Evolutionary conservation across 2,888 invertebrate species (phyloP).

Genomic region (Hoplodrina blanda): DNA sequence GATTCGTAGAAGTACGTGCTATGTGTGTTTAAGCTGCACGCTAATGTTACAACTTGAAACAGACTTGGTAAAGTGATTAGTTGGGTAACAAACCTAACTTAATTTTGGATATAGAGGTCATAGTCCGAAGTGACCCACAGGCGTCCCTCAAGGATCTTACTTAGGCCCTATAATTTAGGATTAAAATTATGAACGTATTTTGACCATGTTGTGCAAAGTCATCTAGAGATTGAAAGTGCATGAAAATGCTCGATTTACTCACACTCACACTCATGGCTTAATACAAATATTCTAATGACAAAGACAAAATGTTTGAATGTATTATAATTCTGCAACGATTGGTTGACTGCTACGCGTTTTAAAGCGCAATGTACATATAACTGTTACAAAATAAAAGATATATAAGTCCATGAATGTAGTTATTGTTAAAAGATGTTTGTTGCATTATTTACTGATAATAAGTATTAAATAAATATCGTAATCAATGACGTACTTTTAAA

Average conservation of each 20-base stretch:
- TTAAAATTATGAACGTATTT: conserved; percentile 6
- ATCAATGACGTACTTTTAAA: neutral
- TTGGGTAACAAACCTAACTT: conserved; percentile 10
- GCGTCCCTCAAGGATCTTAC: conserved; percentile 21
- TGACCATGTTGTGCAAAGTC: neutral
- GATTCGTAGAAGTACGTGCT: conserved; percentile 8
- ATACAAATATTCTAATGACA: neutral
- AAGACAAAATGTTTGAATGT: neutral
- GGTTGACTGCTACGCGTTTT: conserved; percentile 18
- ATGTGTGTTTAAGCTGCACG: conserved; percentile 15
- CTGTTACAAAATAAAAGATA: conserved; percentile 27
- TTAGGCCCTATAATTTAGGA: conserved; percentile 12
- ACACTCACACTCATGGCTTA: neutral
- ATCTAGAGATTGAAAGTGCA: neutral
- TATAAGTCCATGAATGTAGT: conserved; percentile 47
- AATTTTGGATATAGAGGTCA: conserved; percentile 18
- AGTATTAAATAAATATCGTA: neutral
- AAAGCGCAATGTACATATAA: conserved; percentile 34
- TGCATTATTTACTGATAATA: conserved; percentile 35
- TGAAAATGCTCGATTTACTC: neutral
- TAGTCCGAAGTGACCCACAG: conserved; percentile 18
- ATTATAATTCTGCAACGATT: conserved; percentile 21
- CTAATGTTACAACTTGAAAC: conserved; percentile 16
- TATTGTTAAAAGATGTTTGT: conserved; percentile 37
- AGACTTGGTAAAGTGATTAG: conserved; percentile 26